phyloP scores from a whole-genome alignment of 2,113 vertebrate genomes.

The Gobiocypris rarus region DNA sequence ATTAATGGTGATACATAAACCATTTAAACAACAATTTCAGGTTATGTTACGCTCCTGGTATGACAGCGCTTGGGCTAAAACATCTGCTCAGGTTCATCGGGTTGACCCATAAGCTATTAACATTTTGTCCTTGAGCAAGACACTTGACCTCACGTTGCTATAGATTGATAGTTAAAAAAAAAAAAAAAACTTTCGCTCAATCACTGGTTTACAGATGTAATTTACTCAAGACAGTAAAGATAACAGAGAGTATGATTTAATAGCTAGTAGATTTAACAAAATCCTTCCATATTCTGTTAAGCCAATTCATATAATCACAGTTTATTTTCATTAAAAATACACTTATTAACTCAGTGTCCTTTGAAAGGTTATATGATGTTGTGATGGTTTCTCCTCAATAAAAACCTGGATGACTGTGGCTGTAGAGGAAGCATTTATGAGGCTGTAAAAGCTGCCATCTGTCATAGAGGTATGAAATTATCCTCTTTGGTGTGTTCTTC shows the following conservation, averaged over 20 bases:
- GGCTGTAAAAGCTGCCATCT: constrained; percentile 66
- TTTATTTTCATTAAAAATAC: neutral
- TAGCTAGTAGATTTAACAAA: neutral
- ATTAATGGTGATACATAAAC: neutral
- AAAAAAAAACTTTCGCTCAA: neutral
- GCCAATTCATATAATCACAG: neutral
- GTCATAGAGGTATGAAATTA: constrained; percentile 59
- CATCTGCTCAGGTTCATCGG: neutral
- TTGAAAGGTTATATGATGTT: constrained; percentile 18
- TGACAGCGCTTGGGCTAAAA: neutral
- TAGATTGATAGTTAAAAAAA: neutral
- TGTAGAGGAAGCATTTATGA: constrained; percentile 57
- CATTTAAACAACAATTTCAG: neutral
- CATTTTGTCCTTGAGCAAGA: neutral
- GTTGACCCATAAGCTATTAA: neutral
- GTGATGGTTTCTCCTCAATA: constrained; percentile 62
- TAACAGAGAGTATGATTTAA: too few species aligned
- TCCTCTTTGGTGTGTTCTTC: constrained; percentile 44
- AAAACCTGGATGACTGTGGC: constrained; percentile 47
- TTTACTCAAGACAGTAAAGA: neutral
- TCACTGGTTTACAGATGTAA: neutral
- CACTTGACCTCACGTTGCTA: neutral
- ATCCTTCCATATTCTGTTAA: neutral
- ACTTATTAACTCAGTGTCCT: neutral
- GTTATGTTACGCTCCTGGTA: neutral